Evolutionary conservation across 2,797 vertebrate genomes (phyloP).

Genomic region (Ctenopoma multispine): DNA sequence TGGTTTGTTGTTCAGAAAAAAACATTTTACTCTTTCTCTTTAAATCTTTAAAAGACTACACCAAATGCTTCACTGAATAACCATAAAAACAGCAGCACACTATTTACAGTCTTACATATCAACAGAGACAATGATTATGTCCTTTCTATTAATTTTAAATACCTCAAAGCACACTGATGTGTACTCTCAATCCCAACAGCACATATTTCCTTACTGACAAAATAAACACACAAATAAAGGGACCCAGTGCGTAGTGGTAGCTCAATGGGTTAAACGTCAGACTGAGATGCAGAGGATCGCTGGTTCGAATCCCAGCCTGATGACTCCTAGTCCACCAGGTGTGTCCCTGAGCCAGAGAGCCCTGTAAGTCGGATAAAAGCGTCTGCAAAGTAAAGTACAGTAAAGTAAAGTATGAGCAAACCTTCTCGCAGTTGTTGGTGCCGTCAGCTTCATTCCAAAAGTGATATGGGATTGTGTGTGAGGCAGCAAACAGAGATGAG

Average conservation of each 20-base stretch:
- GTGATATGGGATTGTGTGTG: conserved; percentile 34
- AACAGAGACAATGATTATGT: background rate
- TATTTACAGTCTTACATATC: background rate
- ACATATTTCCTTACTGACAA: conserved; percentile 17
- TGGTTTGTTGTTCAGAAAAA: background rate
- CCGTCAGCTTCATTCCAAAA: conserved; percentile 39
- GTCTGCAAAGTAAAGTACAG: no score
- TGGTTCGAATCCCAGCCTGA: no score
- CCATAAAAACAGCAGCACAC: background rate
- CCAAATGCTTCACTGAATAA: background rate
- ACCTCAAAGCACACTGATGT: background rate
- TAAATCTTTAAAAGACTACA: background rate
- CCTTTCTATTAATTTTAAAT: background rate
- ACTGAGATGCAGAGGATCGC: no score
- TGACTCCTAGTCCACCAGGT: no score
- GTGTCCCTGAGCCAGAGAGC: no score
- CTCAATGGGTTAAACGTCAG: no score
- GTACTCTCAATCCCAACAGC: background rate
- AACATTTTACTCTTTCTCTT: no score
- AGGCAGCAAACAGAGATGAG: conserved; percentile 16
- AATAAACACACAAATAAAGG: conserved; percentile 10
- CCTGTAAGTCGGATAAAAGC: no score
- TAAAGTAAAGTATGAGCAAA: no score
- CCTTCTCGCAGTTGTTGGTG: conserved; percentile 21
- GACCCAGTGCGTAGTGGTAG: conserved; percentile 5